Percentiles rank a stretch among this genome's conserved stretches.
Evolutionary conservation across 1,140 invertebrate genomes (phyloP).

Genomic region (Diprion similis): DNA sequence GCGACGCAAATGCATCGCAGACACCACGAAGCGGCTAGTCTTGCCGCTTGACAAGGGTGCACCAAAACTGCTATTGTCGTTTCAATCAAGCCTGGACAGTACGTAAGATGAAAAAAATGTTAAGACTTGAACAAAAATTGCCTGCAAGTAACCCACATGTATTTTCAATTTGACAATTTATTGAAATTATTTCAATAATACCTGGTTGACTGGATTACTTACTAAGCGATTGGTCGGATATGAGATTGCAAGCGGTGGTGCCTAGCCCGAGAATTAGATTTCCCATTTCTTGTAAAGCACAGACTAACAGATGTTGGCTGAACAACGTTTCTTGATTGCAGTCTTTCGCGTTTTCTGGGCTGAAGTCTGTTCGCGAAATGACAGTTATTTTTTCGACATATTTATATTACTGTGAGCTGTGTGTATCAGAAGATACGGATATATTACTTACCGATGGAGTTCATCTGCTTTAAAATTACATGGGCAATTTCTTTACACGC

Average conservation of each 20-base stretch:
- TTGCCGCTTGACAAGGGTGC: slow-evolving; percentile 91
- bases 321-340: slow-evolving; percentile 90
- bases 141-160: neutral
- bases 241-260: slow-evolving; percentile 87
- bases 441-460: slow-evolving; percentile 75
- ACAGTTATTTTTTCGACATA: slow-evolving; percentile 3
- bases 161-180: slow-evolving; percentile 20
- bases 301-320: slow-evolving; percentile 93
- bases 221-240: slow-evolving; percentile 87
- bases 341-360: slow-evolving; percentile 89
- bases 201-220: slow-evolving; percentile 41
- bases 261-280: slow-evolving; percentile 85
- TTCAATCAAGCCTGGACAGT: slow-evolving; percentile 56
- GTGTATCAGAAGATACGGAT: slow-evolving; percentile 11
- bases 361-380: slow-evolving; percentile 70
- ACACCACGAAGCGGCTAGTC: slow-evolving; percentile 94
- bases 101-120: too few relatives aligned
- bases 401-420: neutral
- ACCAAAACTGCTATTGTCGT: slow-evolving; percentile 80
- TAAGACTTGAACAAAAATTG: too few relatives aligned
- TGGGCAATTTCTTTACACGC: slow-evolving; percentile 95
- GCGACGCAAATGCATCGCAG: slow-evolving; percentile 90
- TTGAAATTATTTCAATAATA: neutral
- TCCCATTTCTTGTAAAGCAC: slow-evolving; percentile 92
- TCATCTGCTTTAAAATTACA: slow-evolving; percentile 94